phyloP scores from a whole-genome alignment of 2,888 invertebrate species.

The Lymantria monacha region DNA sequence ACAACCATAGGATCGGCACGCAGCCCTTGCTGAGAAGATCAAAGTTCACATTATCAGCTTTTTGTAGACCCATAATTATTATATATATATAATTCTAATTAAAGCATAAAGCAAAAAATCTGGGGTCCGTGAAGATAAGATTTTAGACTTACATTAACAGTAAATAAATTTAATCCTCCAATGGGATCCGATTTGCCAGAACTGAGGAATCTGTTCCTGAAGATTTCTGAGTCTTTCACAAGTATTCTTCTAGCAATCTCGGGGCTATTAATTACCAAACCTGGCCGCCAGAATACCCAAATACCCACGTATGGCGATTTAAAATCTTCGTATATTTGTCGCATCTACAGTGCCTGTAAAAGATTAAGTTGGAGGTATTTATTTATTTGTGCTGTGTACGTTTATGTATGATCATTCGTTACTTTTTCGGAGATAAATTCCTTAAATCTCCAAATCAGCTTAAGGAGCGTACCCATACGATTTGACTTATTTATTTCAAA shows the following conservation, averaged over 20 bases:
- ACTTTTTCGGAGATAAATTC: too few species aligned
- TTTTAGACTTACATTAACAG: conserved; percentile 41
- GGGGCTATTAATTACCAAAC: conserved; percentile 43
- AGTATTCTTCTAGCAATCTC: conserved; percentile 43
- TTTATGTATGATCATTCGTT: too few species aligned
- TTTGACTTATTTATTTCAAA: too few species aligned
- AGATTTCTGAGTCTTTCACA: conserved; percentile 41
- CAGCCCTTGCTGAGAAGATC: too few species aligned
- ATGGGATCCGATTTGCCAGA: conserved; percentile 44
- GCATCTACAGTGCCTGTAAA: conserved; percentile 42
- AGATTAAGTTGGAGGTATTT: conserved; percentile 2
- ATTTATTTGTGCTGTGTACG: too few species aligned
- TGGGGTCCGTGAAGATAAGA: conserved; percentile 38
- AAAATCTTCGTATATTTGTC: conserved; percentile 33
- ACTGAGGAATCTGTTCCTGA: conserved; percentile 39
- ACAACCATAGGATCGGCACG: too few species aligned
- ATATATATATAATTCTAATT: too few species aligned
- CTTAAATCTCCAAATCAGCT: too few species aligned
- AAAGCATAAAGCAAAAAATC: too few species aligned
- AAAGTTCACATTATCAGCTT: too few species aligned
- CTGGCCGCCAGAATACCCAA: conserved; percentile 52
- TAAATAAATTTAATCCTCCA: conserved; percentile 42
- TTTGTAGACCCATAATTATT: too few species aligned
- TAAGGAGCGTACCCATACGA: too few species aligned
- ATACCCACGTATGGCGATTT: conserved; percentile 43